Base-by-base conservation (phyloP, 2,113 vertebrate genomes). In the Gasterosteus aculeatus region DNA sequence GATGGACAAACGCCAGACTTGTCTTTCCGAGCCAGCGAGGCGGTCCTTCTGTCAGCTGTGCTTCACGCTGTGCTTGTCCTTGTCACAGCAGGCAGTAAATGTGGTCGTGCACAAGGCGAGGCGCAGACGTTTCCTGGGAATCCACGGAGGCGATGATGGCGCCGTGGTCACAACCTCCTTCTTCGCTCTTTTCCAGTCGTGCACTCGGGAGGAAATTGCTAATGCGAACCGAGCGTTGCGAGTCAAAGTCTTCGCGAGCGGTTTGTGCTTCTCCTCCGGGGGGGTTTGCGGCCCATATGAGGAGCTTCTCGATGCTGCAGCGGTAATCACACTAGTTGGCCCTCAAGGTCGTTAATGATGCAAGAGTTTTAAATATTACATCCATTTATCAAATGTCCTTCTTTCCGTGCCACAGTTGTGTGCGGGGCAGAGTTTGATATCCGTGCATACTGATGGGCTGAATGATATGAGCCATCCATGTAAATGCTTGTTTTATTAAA, bases 301-400 rank as follows among this genome's bases (percentile, higher is more conserved):
- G 22, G 72, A 75, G 47, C 54, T 26, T 63, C 74, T 67, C 56
- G 22, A 54, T 75, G 71, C 72, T 54, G 69, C 84, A 57, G 57
- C 66, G 64, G 67, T 81, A 73, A 82, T 61, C 78, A 57, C 71
- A 69, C 61, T 29, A 58, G 44, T 82, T 72, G 62, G 71, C 77
- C 78, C 58, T 84, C 78, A 83, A 87, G 77, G 80, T 85, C 83
- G 73, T 89, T 69, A 87, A 88, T 65, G 77, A 92, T 87, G 79
- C 44, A 88, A 19, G 42, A 51, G 35, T 69, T 80, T 56, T 80
- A 31, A 85, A 88, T 87, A 86, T 86, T 87, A 72, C 77, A 86
- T 88, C 33, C 57, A 71, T 88, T 83, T 60, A 84, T 88, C 82
- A 86, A 75, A 77, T 41, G 46, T 73, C 64, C 38, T 71, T 80